Base-by-base conservation (phyloP, 2,113 vertebrate genomes). In the Ia io region DNA sequence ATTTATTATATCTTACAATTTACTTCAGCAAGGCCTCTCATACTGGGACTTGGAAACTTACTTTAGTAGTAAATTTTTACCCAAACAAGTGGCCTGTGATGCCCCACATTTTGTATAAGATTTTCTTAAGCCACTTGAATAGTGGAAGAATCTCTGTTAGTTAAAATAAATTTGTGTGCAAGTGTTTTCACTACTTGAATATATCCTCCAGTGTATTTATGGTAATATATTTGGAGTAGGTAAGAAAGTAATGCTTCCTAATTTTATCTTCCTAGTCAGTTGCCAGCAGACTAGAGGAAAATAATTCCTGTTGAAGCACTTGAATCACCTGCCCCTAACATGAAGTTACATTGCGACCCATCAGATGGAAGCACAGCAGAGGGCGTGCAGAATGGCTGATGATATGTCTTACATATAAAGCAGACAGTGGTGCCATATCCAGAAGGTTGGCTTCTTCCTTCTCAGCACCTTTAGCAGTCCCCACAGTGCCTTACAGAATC, bases 241-340 rank as follows among this genome's bases (percentile, higher is more conserved):
- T 96, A 83, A 97, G 85, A 97, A 96, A 96, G 84, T 97, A 97
- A 97, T 95, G 94, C 95, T 96, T 97, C 97, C 96, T 96, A 96
- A 97, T 97, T 97, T 97, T 97, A 97, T 97, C 96, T 97, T 96
- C 97, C 97, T 97, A 96, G 96, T 97, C 97, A 97, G 97, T 97
- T 97, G 96, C 92, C 97, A 97, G 95, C 96, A 97, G 96, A 97
- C 95, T 97, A 97, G 96, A 97, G 97, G 97, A 96, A 96, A 97
- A 74, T 97, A 95, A 97, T 97, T 97, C 97, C 97, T 92, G 97
- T 96, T 97, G 97, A 96, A 97, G 97, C 95, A 92, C 94, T 95
- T 97, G 97, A 97, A 88, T 96, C 97, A 96, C 80, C 93, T 96
- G 93, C 59, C 97, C 97, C 95, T 97, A 95, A 97, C 93, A 95